A percentile compares a stretch with the other conserved stretches of the same genome.
These are phyloP conservation scores for Rutpela maculata DNA, from an alignment of 2,888 invertebrate species.

Conservation along the genomic window DNA sequence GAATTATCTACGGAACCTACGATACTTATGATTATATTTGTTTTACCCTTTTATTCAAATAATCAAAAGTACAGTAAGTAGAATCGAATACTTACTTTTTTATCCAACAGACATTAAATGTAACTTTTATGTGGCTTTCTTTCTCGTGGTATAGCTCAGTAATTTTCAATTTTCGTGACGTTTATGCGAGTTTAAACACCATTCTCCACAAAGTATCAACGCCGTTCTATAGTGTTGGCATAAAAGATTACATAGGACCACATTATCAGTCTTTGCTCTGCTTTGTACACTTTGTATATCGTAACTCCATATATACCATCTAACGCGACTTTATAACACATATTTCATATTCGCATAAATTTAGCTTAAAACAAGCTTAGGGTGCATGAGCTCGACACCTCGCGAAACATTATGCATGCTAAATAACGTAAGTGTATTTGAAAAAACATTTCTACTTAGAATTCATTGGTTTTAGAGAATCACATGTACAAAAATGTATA, in stretches of 20 bases:
- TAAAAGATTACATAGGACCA: neutral
- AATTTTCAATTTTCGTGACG: neutral
- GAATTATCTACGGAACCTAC: no score
- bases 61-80: no score
- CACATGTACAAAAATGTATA: neutral
- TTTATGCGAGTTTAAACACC: neutral
- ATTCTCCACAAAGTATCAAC: neutral
- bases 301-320: neutral
- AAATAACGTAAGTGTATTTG: neutral
- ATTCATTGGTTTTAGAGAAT: neutral
- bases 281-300: neutral
- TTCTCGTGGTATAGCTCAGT: neutral
- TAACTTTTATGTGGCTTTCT: neutral
- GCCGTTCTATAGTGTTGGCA: neutral
- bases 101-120: neutral
- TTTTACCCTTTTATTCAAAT: no score
- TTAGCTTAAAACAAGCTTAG: neutral
- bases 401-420: neutral
- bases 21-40: no score
- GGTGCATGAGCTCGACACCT: neutral
- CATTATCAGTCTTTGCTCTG: neutral
- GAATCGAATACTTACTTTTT: no score
- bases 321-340: neutral
- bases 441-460: neutral
- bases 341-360: slow-evolving; percentile 4